Conservation (phyloP, 2,888 invertebrate genomes). For the Melanostoma mellinum region DNA sequence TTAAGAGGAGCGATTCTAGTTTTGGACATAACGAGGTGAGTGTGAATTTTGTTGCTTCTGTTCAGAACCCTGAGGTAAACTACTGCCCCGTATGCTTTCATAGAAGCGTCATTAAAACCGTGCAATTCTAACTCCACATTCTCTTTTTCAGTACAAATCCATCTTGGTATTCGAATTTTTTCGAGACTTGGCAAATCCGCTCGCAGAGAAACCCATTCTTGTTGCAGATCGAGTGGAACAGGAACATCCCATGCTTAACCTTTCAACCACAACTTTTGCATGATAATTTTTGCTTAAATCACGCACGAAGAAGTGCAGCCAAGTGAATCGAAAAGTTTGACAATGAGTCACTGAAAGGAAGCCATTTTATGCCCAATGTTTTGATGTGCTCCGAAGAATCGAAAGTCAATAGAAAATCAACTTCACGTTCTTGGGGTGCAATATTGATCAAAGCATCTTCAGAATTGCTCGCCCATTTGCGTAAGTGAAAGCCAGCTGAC, state of each 20-base stretch:
- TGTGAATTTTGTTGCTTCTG: too few species aligned
- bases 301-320: constrained; percentile 33
- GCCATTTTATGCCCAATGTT: constrained; percentile 21
- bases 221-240: constrained; percentile 4
- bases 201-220: constrained; percentile 5
- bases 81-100: too few species aligned
- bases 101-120: too few species aligned
- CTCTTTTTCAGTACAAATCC: too few species aligned
- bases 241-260: constrained; percentile 32
- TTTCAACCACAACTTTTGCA: constrained; percentile 26
- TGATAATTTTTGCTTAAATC: too few species aligned
- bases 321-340: constrained; percentile 32
- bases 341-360: constrained; percentile 12
- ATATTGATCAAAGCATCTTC: neutral
- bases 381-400: neutral
- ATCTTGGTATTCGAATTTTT: too few species aligned
- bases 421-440: neutral
- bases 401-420: neutral
- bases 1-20: too few species aligned
- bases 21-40: too few species aligned
- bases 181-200: neutral
- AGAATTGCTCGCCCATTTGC: constrained; percentile 7
- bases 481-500: constrained; percentile 8
- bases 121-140: too few species aligned
- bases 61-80: too few species aligned